Percentiles rank a stretch among this genome's conserved stretches.
phyloP scores from a whole-genome alignment of 2,888 invertebrate species.

The Nymphalis polychloros region DNA sequence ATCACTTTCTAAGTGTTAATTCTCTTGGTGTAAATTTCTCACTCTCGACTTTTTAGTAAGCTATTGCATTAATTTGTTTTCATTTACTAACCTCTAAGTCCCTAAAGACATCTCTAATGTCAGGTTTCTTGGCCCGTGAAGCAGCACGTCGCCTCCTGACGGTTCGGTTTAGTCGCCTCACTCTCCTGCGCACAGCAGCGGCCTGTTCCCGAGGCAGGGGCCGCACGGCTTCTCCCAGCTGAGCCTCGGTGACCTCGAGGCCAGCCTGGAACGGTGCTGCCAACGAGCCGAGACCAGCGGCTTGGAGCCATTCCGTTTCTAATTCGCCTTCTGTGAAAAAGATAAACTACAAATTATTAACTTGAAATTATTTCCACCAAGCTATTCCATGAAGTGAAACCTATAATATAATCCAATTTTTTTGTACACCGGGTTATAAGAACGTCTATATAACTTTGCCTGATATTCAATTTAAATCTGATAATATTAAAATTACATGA shows the following conservation, averaged over 20 bases:
- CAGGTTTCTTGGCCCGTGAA: slow-evolving; percentile 85
- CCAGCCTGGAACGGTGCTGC: slow-evolving; percentile 87
- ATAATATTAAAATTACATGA: too few species aligned
- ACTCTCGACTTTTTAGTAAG: too few species aligned
- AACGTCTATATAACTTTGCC: too few species aligned
- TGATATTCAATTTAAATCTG: too few species aligned
- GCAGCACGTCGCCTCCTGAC: slow-evolving; percentile 83
- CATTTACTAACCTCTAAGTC: slow-evolving; percentile 86
- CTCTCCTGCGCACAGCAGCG: slow-evolving; percentile 87
- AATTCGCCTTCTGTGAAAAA: slow-evolving; percentile 85
- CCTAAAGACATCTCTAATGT: slow-evolving; percentile 91
- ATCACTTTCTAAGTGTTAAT: too few species aligned
- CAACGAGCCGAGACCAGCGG: slow-evolving; percentile 87
- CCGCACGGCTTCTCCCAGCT: slow-evolving; percentile 83
- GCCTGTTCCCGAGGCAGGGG: slow-evolving; percentile 87
- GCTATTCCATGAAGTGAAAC: too few species aligned
- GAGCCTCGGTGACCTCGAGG: slow-evolving; percentile 84
- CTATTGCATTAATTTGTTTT: too few species aligned
- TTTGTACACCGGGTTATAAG: too few species aligned
- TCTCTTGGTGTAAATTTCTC: too few species aligned
- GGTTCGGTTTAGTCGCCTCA: slow-evolving; percentile 89
- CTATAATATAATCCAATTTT: too few species aligned
- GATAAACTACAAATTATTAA: not conserved
- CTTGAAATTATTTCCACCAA: too few species aligned
- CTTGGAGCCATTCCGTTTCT: slow-evolving; percentile 88